These are phyloP conservation scores for Cyanoliseus patagonus DNA, from an alignment of 2,113 vertebrate species.

Conservation along the genomic window DNA sequence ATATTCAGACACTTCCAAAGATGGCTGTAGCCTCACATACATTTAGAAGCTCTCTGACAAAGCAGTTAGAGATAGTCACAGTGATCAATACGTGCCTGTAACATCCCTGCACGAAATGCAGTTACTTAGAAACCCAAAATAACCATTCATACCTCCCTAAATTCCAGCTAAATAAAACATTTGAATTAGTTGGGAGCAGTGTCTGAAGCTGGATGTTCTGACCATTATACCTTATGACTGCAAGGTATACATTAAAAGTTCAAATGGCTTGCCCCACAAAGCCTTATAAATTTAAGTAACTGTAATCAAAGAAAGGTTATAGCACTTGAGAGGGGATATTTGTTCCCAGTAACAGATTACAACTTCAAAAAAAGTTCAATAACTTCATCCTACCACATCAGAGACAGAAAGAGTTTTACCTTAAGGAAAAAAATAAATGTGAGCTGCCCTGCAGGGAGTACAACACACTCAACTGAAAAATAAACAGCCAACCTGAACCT, in stretches of 20 bases:
- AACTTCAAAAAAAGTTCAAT: not conserved
- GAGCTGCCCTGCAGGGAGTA: not conserved
- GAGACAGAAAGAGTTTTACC: not conserved
- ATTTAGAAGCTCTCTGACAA: no score
- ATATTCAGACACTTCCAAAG: not conserved
- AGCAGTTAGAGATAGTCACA: rapidly evolving
- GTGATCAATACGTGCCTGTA: not conserved
- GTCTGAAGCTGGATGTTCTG: not conserved
- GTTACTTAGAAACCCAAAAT: not conserved
- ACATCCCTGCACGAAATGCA: not conserved
- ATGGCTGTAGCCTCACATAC: not conserved
- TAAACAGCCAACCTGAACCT: not conserved
- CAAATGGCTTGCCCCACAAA: not conserved
- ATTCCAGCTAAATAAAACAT: not conserved
- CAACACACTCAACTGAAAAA: not conserved
- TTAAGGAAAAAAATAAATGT: not conserved
- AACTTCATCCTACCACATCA: not conserved
- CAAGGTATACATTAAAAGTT: not conserved
- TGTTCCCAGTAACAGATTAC: not conserved
- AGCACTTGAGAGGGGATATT: not conserved
- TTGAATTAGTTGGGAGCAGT: not conserved
- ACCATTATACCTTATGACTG: not conserved
- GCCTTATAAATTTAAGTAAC: not conserved
- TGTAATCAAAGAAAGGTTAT: not conserved
- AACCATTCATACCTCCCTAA: not conserved